A percentile compares a stretch with the other conserved stretches of the same genome.
phyloP scores from a whole-genome alignment of 1,140 invertebrate species.

The Dinoponera quadriceps region DNA sequence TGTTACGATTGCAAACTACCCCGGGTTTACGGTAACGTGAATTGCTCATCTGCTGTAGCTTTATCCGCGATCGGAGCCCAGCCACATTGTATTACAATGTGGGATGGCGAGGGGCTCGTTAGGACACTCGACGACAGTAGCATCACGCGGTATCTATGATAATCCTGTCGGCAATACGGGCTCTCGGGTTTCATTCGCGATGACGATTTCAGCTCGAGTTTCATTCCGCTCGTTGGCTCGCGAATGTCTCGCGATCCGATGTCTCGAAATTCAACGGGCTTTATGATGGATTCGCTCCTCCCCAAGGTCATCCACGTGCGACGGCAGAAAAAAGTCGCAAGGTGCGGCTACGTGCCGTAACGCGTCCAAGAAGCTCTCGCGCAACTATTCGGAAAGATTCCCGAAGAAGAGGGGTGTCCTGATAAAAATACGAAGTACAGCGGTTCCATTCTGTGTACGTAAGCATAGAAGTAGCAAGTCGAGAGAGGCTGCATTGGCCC shows the following conservation, averaged over 20 bases:
- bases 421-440: background rate
- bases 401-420: too few relatives aligned
- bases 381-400: too few relatives aligned
- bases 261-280: slow-evolving; percentile 52
- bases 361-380: background rate
- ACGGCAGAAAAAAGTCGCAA: slow-evolving; percentile 20
- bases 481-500: background rate
- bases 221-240: slow-evolving; percentile 20
- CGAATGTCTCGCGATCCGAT: slow-evolving; percentile 13
- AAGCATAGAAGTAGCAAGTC: background rate
- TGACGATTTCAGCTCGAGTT: slow-evolving; percentile 56
- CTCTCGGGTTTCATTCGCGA: slow-evolving; percentile 50
- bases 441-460: background rate
- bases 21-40: background rate
- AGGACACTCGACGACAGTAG: slow-evolving; percentile 34
- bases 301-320: slow-evolving; percentile 51
- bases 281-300: slow-evolving; percentile 31
- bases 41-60: slow-evolving; percentile 5
- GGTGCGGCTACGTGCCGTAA: background rate
- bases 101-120: slow-evolving; percentile 13
- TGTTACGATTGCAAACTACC: background rate
- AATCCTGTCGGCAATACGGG: slow-evolving; percentile 15
- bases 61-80: slow-evolving; percentile 6
- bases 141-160: slow-evolving; percentile 38
- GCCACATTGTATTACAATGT: slow-evolving; percentile 11